Evolutionary conservation across 2,888 invertebrate species (phyloP), one percentile per base, ranked within the genome.

Genomic region (Lithosia quadra): DNA sequence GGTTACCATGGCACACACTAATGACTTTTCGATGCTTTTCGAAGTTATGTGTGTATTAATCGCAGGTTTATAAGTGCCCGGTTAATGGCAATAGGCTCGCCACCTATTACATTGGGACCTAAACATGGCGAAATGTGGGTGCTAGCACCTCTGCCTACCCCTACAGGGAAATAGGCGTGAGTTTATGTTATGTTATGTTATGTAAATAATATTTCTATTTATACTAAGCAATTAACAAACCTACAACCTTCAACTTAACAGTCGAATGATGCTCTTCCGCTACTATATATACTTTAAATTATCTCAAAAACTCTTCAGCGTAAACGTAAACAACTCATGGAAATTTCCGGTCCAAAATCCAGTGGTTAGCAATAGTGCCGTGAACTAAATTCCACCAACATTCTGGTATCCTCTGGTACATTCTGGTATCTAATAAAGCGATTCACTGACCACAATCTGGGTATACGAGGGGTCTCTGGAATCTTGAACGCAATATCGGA

Each of bases 391-490:
- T 70, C 71, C 71, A 65, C 67, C 36, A 71, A 57, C 58, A 69
- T 69, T 76, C 76, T 80, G 74, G 68, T 53, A 70, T 53, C 65
- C 66, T 18, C 56, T 67, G 69, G 43, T 62, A 69, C 11, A 63
- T 67, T 76, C 69, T 72, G 78, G 69, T 60, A 69, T 69, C 67
- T 78, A 76, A 78, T 79, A 78, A 78, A 80, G 76, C 72, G 56
- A 65, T 78, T 69, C 56, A 59, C 39, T 70, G 61, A 79, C 80
- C 81, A 76, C 81, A 80, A 76, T 72, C 72, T 69, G 78, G 73
- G 69, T 62, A 68, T 63, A 57, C 60, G 24, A 61, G 71, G 65
- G 67, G n/a, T 71, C 69, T 62, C 49, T 56, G 78, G 78, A 74
- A 80, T 80, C 67, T 80, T 55, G 59, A 69, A 60, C 67, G 61